A percentile compares a stretch with the other conserved stretches of the same genome.
Evolutionary conservation across 2,797 vertebrate genomes (phyloP).

Genomic region (Anniella stebbinsi): DNA sequence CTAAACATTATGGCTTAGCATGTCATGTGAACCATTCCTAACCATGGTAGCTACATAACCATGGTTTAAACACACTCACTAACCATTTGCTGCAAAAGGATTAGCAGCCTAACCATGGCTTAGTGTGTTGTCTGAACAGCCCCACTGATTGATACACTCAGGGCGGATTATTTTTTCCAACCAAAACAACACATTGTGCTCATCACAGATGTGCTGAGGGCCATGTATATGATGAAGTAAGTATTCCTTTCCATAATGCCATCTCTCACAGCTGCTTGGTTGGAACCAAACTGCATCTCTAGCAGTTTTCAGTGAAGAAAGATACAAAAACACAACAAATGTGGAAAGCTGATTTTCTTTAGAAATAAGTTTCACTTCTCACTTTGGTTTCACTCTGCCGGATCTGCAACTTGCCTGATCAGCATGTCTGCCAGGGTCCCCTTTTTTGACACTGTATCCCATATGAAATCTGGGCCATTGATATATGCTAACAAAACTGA

Average conservation of each 20-base stretch:
- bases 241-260: neutral
- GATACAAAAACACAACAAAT: neutral
- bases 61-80: no score
- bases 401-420: conserved; percentile 25
- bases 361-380: conserved; percentile 42
- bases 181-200: neutral
- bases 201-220: neutral
- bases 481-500: neutral
- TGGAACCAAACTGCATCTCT: conserved; percentile 7
- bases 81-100: no score
- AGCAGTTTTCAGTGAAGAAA: conserved; percentile 16
- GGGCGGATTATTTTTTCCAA: neutral
- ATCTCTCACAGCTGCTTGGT: neutral
- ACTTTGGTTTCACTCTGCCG: conserved; percentile 21
- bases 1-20: no score
- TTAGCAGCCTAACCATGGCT: no score
- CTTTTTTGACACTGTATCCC: neutral
- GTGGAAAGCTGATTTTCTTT: conserved; percentile 18
- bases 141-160: neutral
- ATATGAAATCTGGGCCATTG: neutral
- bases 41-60: no score
- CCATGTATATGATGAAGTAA: no score
- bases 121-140: no score
- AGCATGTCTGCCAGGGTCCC: conserved; percentile 8
- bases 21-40: no score